A percentile compares a stretch with the other conserved stretches of the same genome.
These are phyloP conservation scores for Lydus trimaculatus DNA, from an alignment of 2,888 invertebrate genomes.

Conservation along the genomic window DNA sequence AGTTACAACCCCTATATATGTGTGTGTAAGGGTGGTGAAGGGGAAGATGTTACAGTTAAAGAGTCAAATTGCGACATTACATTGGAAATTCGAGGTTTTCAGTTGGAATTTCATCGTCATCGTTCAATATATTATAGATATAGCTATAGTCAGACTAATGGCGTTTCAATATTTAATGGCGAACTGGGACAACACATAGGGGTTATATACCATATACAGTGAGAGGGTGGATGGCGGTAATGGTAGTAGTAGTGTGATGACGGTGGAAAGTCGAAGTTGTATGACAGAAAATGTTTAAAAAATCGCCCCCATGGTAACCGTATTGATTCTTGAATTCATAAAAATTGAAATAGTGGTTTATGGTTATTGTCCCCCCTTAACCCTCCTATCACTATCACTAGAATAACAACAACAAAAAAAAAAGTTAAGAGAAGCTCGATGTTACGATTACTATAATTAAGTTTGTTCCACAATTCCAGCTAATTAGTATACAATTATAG, in stretches of 20 bases:
- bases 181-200: neutral
- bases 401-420: neutral
- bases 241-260: neutral
- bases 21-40: neutral
- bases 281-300: slow-evolving; percentile 5
- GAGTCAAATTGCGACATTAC: neutral
- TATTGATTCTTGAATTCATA: neutral
- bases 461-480: no score
- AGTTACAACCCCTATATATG: no score
- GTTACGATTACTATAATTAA: no score
- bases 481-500: neutral
- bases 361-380: neutral
- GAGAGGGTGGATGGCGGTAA: neutral
- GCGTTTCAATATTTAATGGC: slow-evolving; percentile 6
- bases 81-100: neutral
- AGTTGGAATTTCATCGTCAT: neutral
- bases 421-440: no score
- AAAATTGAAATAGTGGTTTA: neutral
- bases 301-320: slow-evolving; percentile 2
- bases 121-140: neutral
- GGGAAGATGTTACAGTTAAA: neutral
- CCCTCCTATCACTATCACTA: no score
- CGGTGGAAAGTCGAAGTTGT: slow-evolving; percentile 3
- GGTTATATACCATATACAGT: neutral
- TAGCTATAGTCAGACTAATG: neutral